phyloP scores from a whole-genome alignment of 2,888 invertebrate species.

The Pseudococcus viburni region DNA sequence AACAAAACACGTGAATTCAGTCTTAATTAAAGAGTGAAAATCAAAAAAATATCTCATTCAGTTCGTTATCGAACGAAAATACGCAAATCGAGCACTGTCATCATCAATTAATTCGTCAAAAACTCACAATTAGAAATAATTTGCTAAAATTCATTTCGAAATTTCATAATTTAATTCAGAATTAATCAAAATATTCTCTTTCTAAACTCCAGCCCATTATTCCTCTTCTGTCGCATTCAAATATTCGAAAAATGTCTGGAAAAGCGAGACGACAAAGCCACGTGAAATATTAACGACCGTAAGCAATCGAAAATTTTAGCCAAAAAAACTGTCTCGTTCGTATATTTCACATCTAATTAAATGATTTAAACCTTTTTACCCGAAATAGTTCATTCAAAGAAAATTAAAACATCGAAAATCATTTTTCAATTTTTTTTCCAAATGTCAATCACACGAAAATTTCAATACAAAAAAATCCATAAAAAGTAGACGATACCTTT shows the following conservation, averaged over 20 bases:
- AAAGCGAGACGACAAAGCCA: background rate
- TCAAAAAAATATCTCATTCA: no score
- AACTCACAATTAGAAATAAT: no score
- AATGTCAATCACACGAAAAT: background rate
- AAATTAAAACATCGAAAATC: background rate
- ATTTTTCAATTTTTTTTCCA: background rate
- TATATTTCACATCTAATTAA: background rate
- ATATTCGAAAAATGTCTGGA: background rate
- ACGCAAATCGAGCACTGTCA: no score
- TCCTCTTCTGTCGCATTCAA: background rate
- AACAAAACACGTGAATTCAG: no score
- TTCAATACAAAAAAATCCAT: background rate
- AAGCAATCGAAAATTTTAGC: background rate
- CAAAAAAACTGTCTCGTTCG: background rate
- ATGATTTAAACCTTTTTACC: background rate
- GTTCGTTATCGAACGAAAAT: no score
- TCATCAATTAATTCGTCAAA: no score
- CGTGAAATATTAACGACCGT: no score
- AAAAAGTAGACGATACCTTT: background rate
- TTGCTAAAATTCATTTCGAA: no score
- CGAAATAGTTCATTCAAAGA: background rate
- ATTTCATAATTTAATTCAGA: no score
- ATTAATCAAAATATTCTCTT: no score
- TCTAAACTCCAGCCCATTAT: background rate
- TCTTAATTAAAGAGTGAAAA: no score